phyloP scores from a whole-genome alignment of 2,797 vertebrate genomes.

The Protosalanx chinensis region DNA sequence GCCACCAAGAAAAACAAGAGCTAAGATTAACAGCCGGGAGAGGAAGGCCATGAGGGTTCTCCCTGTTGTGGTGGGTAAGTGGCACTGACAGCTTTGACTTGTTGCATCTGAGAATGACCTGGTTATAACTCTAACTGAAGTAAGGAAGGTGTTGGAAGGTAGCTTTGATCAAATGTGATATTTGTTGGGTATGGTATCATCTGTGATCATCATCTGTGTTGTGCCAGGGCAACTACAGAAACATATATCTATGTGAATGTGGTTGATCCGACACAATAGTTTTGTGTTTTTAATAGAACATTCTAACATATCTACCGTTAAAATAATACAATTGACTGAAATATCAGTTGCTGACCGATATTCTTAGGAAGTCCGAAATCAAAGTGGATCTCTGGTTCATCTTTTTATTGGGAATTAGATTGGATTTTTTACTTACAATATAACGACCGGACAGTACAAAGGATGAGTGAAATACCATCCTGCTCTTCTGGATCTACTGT shows the following conservation, averaged over 20 bases:
- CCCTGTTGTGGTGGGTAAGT: slow-evolving; percentile 91
- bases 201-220: background rate
- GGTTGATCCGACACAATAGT: background rate
- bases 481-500: background rate
- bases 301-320: no score
- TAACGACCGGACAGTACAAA: background rate
- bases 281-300: background rate
- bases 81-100: slow-evolving; percentile 56
- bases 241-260: background rate
- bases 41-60: slow-evolving; percentile 93
- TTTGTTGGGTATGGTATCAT: background rate
- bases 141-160: background rate
- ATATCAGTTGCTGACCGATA: no score
- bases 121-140: background rate
- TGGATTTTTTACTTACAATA: no score
- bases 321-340: no score
- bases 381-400: no score
- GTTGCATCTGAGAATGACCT: slow-evolving; percentile 55
- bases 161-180: background rate
- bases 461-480: no score
- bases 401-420: no score
- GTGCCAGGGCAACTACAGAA: no score
- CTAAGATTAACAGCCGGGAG: slow-evolving; percentile 88
- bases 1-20: slow-evolving; percentile 62
- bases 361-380: no score